phyloP scores from a whole-genome alignment of 1,140 invertebrate species.

The Bombus cullumanus region DNA sequence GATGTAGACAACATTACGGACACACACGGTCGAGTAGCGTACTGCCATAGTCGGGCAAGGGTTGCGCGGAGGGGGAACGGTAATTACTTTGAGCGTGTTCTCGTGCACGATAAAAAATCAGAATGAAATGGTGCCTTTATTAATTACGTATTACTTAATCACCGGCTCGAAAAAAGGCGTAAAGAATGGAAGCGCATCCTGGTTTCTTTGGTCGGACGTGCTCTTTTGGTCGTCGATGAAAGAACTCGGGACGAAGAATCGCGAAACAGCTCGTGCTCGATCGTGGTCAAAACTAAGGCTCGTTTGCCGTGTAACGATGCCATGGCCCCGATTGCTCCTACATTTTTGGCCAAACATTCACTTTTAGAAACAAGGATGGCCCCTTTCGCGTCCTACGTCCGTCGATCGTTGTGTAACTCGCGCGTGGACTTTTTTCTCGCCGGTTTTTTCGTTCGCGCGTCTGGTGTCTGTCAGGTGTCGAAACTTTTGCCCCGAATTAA shows the following conservation, averaged over 20 bases:
- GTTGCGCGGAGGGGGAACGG: not conserved
- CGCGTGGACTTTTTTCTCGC: slow-evolving; percentile 29
- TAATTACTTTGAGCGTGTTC: slow-evolving; percentile 62
- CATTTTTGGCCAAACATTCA: slow-evolving; percentile 68
- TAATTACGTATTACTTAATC: slow-evolving; percentile 72
- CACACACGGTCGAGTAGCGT: not conserved
- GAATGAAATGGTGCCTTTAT: slow-evolving; percentile 65
- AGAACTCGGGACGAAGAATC: not conserved
- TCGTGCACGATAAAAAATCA: slow-evolving; percentile 56
- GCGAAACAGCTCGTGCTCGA: not conserved
- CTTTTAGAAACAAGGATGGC: slow-evolving; percentile 58
- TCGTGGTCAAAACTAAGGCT: not conserved
- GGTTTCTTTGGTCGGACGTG: slow-evolving; percentile 9
- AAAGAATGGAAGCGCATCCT: slow-evolving; percentile 58
- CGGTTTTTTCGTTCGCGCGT: not conserved
- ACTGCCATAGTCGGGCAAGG: not conserved
- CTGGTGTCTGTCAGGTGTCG: slow-evolving; percentile 39
- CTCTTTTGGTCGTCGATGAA: slow-evolving; percentile 32
- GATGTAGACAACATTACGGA: slow-evolving; percentile 58
- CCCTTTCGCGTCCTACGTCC: slow-evolving; percentile 26
- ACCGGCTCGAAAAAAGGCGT: slow-evolving; percentile 26
- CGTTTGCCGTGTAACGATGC: too few species aligned
- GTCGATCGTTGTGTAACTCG: slow-evolving; percentile 46
- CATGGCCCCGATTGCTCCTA: slow-evolving; percentile 38
- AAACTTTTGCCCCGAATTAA: slow-evolving; percentile 63